These are phyloP conservation scores for Pelobates fuscus DNA, from an alignment of 2,113 vertebrate genomes.

Conservation along the genomic window DNA sequence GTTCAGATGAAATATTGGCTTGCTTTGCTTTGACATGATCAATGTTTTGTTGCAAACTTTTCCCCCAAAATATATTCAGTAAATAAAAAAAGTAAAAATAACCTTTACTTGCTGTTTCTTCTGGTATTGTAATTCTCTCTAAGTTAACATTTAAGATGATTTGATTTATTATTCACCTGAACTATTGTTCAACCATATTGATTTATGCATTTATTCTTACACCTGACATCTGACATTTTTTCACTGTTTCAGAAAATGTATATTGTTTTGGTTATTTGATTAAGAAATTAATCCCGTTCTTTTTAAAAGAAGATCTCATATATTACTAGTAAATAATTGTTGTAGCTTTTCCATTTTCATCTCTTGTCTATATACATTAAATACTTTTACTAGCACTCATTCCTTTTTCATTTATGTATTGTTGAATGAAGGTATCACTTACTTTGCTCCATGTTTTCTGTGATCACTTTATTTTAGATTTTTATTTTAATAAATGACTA, in stretches of 20 bases:
- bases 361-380: no score
- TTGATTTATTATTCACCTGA: neutral
- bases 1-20: constrained; percentile 48
- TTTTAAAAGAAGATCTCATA: no score
- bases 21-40: constrained; percentile 40
- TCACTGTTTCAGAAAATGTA: neutral
- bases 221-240: neutral
- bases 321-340: no score
- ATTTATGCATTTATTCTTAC: neutral
- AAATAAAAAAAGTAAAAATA: constrained; percentile 29
- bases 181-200: neutral
- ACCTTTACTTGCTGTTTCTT: constrained; percentile 3
- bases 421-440: no score
- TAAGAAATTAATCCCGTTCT: no score
- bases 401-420: no score
- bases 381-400: no score
- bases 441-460: no score
- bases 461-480: no score
- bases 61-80: neutral
- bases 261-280: neutral
- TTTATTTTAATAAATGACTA: no score
- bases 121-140: neutral
- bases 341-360: no score
- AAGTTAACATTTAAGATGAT: constrained; percentile 1
- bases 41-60: constrained; percentile 32